A percentile compares a stretch with the other conserved stretches of the same genome.
These are phyloP conservation scores for Helicolenus hilgendorfi DNA, from an alignment of 2,797 vertebrate genomes.

Conservation along the genomic window DNA sequence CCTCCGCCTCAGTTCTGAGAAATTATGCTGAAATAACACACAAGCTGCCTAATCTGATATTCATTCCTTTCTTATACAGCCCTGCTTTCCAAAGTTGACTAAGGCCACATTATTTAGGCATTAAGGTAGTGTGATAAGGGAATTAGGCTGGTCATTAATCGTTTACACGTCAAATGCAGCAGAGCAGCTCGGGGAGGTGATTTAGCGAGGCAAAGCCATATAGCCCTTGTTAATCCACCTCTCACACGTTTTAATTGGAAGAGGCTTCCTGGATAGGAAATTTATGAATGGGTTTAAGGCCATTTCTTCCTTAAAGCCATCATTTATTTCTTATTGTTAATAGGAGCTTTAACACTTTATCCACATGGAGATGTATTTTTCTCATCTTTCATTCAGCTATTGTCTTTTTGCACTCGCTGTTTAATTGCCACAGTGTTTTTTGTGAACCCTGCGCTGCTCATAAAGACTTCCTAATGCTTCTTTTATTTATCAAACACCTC, in stretches of 20 bases:
- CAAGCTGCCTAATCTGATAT: constrained; percentile 87
- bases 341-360: constrained; percentile 87
- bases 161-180: constrained; percentile 90
- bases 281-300: constrained; percentile 91
- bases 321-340: constrained; percentile 88
- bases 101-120: constrained; percentile 91
- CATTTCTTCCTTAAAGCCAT: constrained; percentile 88
- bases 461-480: constrained; percentile 20
- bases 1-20: constrained; percentile 62
- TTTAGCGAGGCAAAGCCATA: constrained; percentile 90
- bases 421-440: constrained; percentile 71
- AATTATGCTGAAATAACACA: constrained; percentile 82
- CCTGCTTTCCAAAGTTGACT: constrained; percentile 89
- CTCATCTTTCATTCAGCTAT: constrained; percentile 75
- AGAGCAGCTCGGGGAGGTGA: constrained; percentile 89
- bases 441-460: constrained; percentile 36
- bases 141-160: constrained; percentile 92
- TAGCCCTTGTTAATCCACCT: constrained; percentile 91
- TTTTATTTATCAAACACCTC: constrained; percentile 37
- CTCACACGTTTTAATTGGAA: constrained; percentile 92
- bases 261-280: constrained; percentile 88
- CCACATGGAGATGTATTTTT: constrained; percentile 79
- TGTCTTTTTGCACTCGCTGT: constrained; percentile 70
- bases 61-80: constrained; percentile 86
- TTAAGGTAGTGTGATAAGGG: constrained; percentile 91